Conservation (phyloP, 2,113 vertebrate species). For the Cyanoramphus novaezelandiae region DNA sequence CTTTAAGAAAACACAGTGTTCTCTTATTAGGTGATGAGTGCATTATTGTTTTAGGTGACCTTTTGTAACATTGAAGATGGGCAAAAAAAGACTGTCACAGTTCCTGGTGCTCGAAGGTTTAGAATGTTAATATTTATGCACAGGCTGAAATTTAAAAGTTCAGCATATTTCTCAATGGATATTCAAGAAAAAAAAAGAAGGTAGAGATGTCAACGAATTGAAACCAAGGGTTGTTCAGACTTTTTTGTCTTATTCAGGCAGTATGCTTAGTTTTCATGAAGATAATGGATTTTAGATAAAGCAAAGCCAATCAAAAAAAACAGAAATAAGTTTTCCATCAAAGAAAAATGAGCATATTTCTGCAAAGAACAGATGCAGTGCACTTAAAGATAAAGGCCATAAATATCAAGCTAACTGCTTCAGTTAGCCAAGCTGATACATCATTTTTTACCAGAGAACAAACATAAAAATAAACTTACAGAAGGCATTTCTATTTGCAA, state of each 20-base stretch:
- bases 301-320: background rate
- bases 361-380: background rate
- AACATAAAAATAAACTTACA: background rate
- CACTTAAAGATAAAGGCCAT: background rate
- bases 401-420: background rate
- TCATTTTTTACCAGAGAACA: background rate
- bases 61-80: background rate
- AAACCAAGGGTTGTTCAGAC: fast-evolving
- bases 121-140: background rate
- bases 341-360: background rate
- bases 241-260: fast-evolving
- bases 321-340: background rate
- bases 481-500: background rate
- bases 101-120: background rate
- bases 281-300: background rate
- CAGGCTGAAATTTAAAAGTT: background rate
- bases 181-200: background rate
- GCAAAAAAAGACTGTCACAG: background rate
- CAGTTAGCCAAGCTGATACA: background rate
- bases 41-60: background rate
- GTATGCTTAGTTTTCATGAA: background rate
- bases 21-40: background rate
- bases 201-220: background rate
- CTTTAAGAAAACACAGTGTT: background rate
- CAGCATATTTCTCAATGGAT: background rate